Base-by-base conservation (phyloP, 2,797 vertebrate genomes). In the Pangasius djambal region DNA sequence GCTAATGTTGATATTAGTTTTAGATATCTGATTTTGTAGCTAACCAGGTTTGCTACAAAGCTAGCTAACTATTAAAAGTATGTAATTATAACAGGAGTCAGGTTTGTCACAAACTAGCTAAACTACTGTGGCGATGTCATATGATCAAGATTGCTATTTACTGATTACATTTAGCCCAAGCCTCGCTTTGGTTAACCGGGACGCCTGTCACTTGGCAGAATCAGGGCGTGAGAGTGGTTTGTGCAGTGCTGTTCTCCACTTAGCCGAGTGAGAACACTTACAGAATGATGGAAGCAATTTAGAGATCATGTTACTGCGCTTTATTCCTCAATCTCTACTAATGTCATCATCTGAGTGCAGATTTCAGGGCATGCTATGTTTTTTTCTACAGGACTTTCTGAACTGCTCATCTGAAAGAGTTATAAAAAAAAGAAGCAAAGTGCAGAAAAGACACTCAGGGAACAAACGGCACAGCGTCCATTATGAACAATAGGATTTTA, bases 321-420 rank as follows among this genome's bases (percentile, higher is more conserved):
- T 88, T 87, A 91, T 91, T 82, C 86, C 74, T 84, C 75, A 70
- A 89, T 93, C 92, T 92, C 85, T 92, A 91, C 87, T 93, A 92
- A 92, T 88, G 83, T 89, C 69, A 90, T 93, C 92, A 92, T 87
- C 83, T 50, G 52, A 90, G 86, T 75, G 88, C 82, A 75, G 61
- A 79, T 88, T 92, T 88, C 86, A 82, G 75, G 67, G 59, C 77
- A 84, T 44, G 83, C 52, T 3, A 77, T 44, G 81, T 87, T 87
- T 57, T 78, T 50, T 50, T 18, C 48, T 34, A 34, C 25, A 31
- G 65, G 83, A 69, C 70, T 63, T 86, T 77, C 72, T 63, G 72
- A 59, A 6, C 57, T 28, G 28, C 55, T 86, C 22, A n/a, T 77
- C 55, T 44, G 15, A 86, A 78, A 77, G 55, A 12, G 72, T 37